These are phyloP conservation scores for Knipowitschia caucasica DNA, from an alignment of 2,797 vertebrate genomes.

Conservation along the genomic window DNA sequence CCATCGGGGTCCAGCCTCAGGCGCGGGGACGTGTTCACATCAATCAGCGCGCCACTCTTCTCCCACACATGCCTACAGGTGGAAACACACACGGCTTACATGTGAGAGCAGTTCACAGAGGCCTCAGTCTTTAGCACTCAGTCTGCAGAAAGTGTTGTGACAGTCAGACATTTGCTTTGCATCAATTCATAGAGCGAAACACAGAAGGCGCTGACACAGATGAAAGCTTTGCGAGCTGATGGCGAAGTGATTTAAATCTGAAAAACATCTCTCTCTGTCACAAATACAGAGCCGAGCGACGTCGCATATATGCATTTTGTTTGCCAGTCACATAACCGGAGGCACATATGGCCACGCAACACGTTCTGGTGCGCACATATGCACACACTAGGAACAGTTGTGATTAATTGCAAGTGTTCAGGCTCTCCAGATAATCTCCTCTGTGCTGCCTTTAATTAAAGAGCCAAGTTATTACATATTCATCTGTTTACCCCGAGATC, in stretches of 20 bases:
- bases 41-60: constrained; percentile 81
- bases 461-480: constrained; percentile 81
- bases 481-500: constrained; percentile 75
- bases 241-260: constrained; percentile 43
- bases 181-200: constrained; percentile 37
- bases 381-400: constrained; percentile 28
- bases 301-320: constrained; percentile 17
- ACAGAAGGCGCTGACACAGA: constrained; percentile 44
- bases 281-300: constrained; percentile 14
- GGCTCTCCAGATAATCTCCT: constrained; percentile 75
- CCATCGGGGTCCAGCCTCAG: constrained; percentile 83
- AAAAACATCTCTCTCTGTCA: constrained; percentile 35
- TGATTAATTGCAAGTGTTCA: constrained; percentile 75
- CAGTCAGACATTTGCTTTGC: constrained; percentile 39
- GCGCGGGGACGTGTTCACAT: constrained; percentile 77
- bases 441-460: constrained; percentile 81
- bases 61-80: constrained; percentile 87
- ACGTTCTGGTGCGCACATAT: constrained; percentile 16
- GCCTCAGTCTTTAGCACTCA: background rate
- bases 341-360: constrained; percentile 18
- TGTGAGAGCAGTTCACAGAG: background rate
- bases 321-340: constrained; percentile 24
- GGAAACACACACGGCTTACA: background rate
- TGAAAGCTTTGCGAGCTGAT: constrained; percentile 45
- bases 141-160: constrained; percentile 18